Conservation (phyloP, 2,888 invertebrate genomes). For the Drosophila lacicola region DNA sequence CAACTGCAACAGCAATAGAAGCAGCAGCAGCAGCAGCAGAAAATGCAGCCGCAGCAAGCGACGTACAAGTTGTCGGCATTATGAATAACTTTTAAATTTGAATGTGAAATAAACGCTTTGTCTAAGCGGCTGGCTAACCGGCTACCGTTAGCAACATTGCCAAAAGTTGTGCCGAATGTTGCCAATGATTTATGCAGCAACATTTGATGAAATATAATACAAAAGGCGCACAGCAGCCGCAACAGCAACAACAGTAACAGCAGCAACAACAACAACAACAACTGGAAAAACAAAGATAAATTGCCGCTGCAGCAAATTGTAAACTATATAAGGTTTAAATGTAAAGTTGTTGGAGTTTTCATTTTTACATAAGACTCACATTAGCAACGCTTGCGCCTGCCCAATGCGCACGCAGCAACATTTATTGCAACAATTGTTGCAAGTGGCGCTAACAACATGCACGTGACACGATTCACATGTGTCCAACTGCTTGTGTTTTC, state of each 20-base stretch:
- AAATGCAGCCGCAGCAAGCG: slow-evolving; percentile 22
- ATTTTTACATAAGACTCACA: slow-evolving; percentile 56
- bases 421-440: slow-evolving; percentile 25
- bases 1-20: slow-evolving; percentile 27
- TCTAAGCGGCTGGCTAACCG: slow-evolving; percentile 57
- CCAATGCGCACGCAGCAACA: slow-evolving; percentile 27
- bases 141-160: slow-evolving; percentile 73
- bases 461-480: not conserved
- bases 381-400: slow-evolving; percentile 29
- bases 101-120: slow-evolving; percentile 81
- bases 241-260: slow-evolving; percentile 32
- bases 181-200: slow-evolving; percentile 75
- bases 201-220: slow-evolving; percentile 80
- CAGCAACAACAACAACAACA: slow-evolving; percentile 29
- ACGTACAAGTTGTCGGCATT: slow-evolving; percentile 69
- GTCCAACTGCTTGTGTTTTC: no score
- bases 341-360: slow-evolving; percentile 51
- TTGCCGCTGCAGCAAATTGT: slow-evolving; percentile 71
- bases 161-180: slow-evolving; percentile 58
- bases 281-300: slow-evolving; percentile 69
- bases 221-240: slow-evolving; percentile 62
- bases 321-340: slow-evolving; percentile 75
- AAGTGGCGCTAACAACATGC: slow-evolving; percentile 22
- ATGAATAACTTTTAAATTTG: slow-evolving; percentile 79
- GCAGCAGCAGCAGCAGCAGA: slow-evolving; percentile 18